phyloP scores from a whole-genome alignment of 2,888 invertebrate genomes.

The Bursaphelenchus okinawaensis region DNA sequence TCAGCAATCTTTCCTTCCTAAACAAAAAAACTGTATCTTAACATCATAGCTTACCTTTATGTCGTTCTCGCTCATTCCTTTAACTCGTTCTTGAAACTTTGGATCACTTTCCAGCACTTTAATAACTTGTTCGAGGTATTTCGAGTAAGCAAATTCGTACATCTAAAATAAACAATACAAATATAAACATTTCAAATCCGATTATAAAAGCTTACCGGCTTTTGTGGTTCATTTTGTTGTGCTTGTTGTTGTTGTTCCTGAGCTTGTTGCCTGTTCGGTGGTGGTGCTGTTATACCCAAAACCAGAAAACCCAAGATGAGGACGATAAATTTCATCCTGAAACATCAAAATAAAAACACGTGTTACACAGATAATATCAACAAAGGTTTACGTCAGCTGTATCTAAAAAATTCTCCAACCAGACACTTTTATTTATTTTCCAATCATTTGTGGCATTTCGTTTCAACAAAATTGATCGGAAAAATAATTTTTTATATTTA shows the following conservation, averaged over 20 bases:
- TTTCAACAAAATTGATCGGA: too few species aligned
- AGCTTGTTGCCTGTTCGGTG: constrained; percentile 23
- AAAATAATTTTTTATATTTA: background rate
- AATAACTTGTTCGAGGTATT: constrained; percentile 54
- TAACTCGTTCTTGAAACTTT: constrained; percentile 47
- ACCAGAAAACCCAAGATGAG: constrained; percentile 1
- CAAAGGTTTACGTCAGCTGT: background rate
- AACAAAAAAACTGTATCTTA: constrained; percentile 14
- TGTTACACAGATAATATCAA: background rate
- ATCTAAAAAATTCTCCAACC: background rate
- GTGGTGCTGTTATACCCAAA: constrained; percentile 13
- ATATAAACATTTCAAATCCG: background rate
- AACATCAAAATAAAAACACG: background rate
- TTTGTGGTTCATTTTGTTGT: constrained; percentile 18
- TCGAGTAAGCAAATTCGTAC: constrained; percentile 51
- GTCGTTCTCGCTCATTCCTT: constrained; percentile 48
- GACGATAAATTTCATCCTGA: constrained; percentile 3
- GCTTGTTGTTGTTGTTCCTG: constrained; percentile 6
- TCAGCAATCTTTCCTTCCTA: constrained; percentile 53
- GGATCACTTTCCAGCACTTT: constrained; percentile 52
- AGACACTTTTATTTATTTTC: background rate
- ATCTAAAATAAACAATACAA: constrained; percentile 28
- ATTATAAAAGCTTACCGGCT: constrained; percentile 14
- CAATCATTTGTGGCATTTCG: too few species aligned
- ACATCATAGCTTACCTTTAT: constrained; percentile 43